These are phyloP conservation scores for Thymelicus sylvestris DNA, from an alignment of 2,888 invertebrate species.

Conservation along the genomic window DNA sequence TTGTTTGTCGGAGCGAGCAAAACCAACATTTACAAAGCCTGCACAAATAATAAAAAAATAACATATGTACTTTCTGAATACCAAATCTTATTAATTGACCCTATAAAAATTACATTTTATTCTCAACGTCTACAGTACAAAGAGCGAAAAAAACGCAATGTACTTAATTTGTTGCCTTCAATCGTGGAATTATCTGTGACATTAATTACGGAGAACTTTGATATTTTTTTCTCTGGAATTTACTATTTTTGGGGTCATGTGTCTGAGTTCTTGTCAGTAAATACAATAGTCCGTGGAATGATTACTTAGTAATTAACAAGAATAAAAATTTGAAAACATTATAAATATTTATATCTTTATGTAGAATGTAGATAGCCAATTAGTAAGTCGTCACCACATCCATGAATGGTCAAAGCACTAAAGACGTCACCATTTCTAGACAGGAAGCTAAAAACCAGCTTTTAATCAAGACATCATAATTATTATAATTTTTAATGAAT, in stretches of 20 bases:
- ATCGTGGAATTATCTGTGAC: slow-evolving; percentile 24
- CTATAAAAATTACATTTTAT: slow-evolving; percentile 20
- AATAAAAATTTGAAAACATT: too few species aligned
- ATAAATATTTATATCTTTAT: too few species aligned
- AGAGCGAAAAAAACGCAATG: slow-evolving; percentile 8
- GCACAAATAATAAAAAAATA: slow-evolving; percentile 24
- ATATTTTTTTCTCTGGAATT: neutral
- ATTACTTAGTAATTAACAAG: too few species aligned
- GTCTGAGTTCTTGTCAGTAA: too few species aligned
- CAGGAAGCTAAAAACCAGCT: neutral
- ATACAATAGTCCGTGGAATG: too few species aligned
- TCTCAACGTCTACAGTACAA: neutral
- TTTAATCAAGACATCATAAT: neutral
- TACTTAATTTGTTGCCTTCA: slow-evolving; percentile 21
- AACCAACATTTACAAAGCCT: slow-evolving; percentile 28
- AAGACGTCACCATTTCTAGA: neutral
- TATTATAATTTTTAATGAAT: neutral
- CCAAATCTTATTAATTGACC: slow-evolving; percentile 30
- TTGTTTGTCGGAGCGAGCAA: slow-evolving; percentile 49
- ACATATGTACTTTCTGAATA: slow-evolving; percentile 19
- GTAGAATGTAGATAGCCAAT: too few species aligned
- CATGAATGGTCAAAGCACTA: neutral
- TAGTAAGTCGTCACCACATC: too few species aligned
- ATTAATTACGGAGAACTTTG: slow-evolving; percentile 12
- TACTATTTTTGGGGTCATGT: neutral